A percentile compares a stretch with the other conserved stretches of the same genome.
These are phyloP conservation scores for Anas bernieri DNA, from an alignment of 2,797 vertebrate species.

Conservation along the genomic window DNA sequence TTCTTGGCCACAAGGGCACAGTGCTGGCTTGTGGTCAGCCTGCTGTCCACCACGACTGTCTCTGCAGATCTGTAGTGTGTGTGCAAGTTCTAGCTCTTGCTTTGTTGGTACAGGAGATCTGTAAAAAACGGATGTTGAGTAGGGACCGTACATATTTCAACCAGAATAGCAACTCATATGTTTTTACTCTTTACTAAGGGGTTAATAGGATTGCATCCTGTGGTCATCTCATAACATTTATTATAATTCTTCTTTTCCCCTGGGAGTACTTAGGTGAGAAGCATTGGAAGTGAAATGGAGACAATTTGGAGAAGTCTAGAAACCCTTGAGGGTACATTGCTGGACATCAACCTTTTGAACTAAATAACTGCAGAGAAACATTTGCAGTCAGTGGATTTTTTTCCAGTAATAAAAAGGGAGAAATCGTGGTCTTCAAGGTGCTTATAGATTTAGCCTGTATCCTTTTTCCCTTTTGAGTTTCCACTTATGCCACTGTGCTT, in stretches of 20 bases:
- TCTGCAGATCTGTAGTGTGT: not conserved
- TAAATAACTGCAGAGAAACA: not conserved
- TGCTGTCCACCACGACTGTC: too few species aligned
- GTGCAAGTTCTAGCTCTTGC: not conserved
- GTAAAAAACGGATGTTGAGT: not conserved
- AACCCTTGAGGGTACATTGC: not conserved
- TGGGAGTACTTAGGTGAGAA: conserved; percentile 1
- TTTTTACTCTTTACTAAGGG: not conserved
- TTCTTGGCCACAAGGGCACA: too few species aligned
- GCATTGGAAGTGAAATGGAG: not conserved
- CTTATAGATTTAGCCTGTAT: not conserved
- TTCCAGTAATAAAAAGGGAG: not conserved
- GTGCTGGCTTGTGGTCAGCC: too few species aligned
- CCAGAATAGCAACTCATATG: not conserved
- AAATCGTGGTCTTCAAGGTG: not conserved
- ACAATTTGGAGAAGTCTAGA: not conserved
- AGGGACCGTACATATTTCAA: not conserved
- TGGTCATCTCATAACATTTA: not conserved
- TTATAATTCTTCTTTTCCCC: not conserved
- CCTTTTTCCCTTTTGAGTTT: not conserved
- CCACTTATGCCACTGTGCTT: not conserved
- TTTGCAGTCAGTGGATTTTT: not conserved
- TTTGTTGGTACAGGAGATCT: not conserved
- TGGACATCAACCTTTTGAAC: not conserved
- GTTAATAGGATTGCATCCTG: not conserved